Base-by-base conservation (phyloP, 2,797 vertebrate genomes). In the Tokudaia muenninki region DNA sequence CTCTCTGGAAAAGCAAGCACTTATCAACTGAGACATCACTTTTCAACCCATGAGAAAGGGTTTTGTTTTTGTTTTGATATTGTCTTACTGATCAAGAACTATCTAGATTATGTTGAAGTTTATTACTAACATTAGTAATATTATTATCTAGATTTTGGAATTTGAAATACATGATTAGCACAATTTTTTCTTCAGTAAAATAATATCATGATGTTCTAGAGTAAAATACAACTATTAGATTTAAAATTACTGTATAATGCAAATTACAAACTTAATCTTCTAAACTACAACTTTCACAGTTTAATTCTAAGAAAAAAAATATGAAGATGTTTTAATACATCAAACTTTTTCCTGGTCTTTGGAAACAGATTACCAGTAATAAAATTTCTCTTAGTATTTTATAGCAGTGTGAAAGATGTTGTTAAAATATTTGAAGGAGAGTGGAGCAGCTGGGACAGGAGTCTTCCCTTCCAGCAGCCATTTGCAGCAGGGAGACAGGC, bases 31-130 rank as follows among this genome's bases (percentile, higher is more conserved):
- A n/a, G 34, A 16, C 67, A n/a, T 70, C 6, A 70, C 67, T 70
- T 70, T n/a, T 70, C 67, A n/a, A 37, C 17, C 17, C 70, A 37
- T 10, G 84, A 87, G 22, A 72, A 55, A 24, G 14, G 44, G 3
- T 24, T 52, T 47, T 52, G 19, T 19, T 14, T 47, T 52, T 87
- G 47, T 47, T 72, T 93, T 93, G 82, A 97, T 77, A 93, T 61
- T 88, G 83, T 90, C 92, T 95, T 97, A 98, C 94, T 84, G 97
- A 98, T 75, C 52, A 82, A 52, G 86, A 78, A 88, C 87, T 90
- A 50, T 52, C 95, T 84, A 47, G 59, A 50, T 11, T 47, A 14
- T 50, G 61, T 34, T 47, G 41, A 65, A 65, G 50, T 13, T 29
- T 47, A 34, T 47, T 65, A 34, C 59, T 65, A 13, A 21, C 31